Evolutionary conservation across 2,113 vertebrate genomes (phyloP), one percentile per base, ranked within the genome.

Genomic region (Hypocryptadius cinnamomeus): DNA sequence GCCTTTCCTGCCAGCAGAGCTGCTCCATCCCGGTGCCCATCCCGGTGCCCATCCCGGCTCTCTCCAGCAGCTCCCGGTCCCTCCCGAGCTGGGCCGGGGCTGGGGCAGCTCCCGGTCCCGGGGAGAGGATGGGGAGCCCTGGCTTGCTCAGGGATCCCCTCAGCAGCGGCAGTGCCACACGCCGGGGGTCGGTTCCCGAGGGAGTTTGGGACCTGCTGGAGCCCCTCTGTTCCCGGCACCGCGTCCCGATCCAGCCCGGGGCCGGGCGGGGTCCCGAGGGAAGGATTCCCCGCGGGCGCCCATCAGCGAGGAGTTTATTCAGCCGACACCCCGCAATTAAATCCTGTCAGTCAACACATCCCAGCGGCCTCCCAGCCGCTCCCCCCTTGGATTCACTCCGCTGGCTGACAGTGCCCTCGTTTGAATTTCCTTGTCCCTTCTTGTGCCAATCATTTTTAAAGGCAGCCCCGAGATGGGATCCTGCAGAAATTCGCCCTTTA

Each of bases 221-320:
- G 56, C 10, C n/a, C 5, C 65, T 33, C 20, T 4, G 31, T 14
- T 25, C 19, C 35, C 13, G 6, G 53, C 4, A 15, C 39, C 59
- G 23, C 4, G 5, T 27, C 44, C 31, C 2, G 13, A 11, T 2
- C 9, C 16, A 2, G 7, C 5, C 23, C 5, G 14, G 13, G 3
- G 48, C 45, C 4, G 64, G 68, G 56, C 60, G 9, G 54, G 20
- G 39, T 3, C 4, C 27, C 1, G 2, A 33, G 44, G 24, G 61
- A 15, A 3, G 7, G 37, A 60, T 44, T 78, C 47, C 39, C 69
- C 8, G 1, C 25, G 13, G 54, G 69, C 12, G 4, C 20, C 14
- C 42, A 2, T 4, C 6, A 5, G 64, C 21, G 31, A 0, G 8
- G 31, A 7, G 57, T 70, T 57, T 25, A 3, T 15, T 2, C 5